Percentiles rank a stretch among this genome's conserved stretches.
These are phyloP conservation scores for Odocoileus virginianus DNA, from an alignment of 2,113 vertebrate genomes.

Conservation along the genomic window DNA sequence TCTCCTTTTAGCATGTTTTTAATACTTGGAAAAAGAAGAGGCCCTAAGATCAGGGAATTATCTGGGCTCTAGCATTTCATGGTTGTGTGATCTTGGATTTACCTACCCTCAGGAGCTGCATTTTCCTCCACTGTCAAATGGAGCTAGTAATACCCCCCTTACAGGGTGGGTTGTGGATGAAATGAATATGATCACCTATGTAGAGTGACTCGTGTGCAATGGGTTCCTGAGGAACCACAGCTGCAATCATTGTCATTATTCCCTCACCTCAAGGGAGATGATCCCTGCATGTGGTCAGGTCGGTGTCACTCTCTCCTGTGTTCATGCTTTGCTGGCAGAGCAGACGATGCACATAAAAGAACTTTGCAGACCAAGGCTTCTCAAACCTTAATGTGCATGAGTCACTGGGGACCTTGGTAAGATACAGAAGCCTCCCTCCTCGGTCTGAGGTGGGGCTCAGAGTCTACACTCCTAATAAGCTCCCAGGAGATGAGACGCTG, in stretches of 20 bases:
- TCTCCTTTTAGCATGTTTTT: not conserved
- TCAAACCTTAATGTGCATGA: not conserved
- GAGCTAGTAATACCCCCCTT: not conserved
- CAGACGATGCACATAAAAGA: not conserved
- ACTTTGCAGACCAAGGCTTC: not conserved
- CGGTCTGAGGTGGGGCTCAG: not conserved
- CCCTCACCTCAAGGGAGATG: not conserved
- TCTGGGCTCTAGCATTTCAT: not conserved
- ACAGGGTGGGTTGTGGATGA: not conserved
- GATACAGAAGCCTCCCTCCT: not conserved
- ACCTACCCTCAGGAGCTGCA: not conserved
- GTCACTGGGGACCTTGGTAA: conserved; percentile 41
- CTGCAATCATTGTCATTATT: not conserved
- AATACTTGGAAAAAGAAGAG: not conserved
- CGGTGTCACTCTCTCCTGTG: not conserved
- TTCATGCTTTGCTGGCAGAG: not conserved
- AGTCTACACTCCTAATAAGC: conserved; percentile 27
- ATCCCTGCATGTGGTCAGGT: not conserved
- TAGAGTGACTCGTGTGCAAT: not conserved
- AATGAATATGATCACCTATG: not conserved
- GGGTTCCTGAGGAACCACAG: not conserved
- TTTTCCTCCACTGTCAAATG: not conserved
- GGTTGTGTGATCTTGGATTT: not conserved
- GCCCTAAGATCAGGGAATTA: not conserved
- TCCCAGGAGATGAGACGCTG: not conserved